These are phyloP conservation scores for Willisornis vidua DNA, from an alignment of 2,113 vertebrate genomes.

Conservation along the genomic window DNA sequence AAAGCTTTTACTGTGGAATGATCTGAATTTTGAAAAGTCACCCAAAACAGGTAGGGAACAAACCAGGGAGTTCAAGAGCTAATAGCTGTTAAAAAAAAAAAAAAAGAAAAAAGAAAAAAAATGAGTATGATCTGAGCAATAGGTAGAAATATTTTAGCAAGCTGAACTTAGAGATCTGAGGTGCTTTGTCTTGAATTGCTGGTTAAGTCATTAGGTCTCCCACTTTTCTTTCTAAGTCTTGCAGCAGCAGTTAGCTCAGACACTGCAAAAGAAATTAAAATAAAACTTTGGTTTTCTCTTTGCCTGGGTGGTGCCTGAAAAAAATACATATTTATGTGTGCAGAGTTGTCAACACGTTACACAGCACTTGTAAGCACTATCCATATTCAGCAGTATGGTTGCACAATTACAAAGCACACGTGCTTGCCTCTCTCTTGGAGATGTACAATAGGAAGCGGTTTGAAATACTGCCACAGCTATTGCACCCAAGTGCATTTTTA, in stretches of 20 bases:
- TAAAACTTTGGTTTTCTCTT: slow-evolving; percentile 2
- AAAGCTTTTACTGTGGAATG: slow-evolving; percentile 50
- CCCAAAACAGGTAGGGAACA: slow-evolving; percentile 26
- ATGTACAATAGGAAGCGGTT: slow-evolving; percentile 33
- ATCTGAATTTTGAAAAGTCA: slow-evolving; percentile 68
- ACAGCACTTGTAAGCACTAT: slow-evolving; percentile 12
- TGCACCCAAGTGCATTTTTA: slow-evolving; percentile 57
- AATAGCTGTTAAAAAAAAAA: neutral
- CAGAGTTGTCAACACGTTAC: slow-evolving; percentile 44
- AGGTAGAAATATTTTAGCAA: slow-evolving; percentile 23
- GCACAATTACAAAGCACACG: slow-evolving; percentile 44
- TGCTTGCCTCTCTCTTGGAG: slow-evolving; percentile 33
- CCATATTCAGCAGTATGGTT: slow-evolving; percentile 56
- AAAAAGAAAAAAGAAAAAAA: neutral
- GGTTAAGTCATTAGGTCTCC: slow-evolving; percentile 1
- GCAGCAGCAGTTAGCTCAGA: neutral
- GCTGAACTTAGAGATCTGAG: slow-evolving; percentile 2
- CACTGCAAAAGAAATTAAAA: neutral
- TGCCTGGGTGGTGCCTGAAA: slow-evolving; percentile 24
- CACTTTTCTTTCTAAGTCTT: neutral
- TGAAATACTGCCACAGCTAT: slow-evolving; percentile 49
- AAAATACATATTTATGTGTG: slow-evolving; percentile 52
- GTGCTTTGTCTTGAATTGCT: neutral
- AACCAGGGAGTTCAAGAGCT: slow-evolving; percentile 35
- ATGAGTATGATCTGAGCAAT: slow-evolving; percentile 28